Base-by-base conservation (phyloP, 2,113 vertebrate species). In the Odontesthes bonariensis region DNA sequence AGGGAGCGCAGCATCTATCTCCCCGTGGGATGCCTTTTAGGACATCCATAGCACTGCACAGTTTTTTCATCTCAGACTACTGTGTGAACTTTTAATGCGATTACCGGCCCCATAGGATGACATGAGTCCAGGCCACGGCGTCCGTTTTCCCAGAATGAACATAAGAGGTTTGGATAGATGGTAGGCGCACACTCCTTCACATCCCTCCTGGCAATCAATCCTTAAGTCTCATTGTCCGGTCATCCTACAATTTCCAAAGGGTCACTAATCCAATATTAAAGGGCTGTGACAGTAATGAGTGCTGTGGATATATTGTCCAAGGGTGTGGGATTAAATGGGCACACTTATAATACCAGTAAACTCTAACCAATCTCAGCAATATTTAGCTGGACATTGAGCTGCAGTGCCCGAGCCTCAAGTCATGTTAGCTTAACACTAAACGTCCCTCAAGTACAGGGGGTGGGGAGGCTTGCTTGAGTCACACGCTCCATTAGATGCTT, bases 321-420 rank as follows among this genome's bases (percentile, higher is more conserved):
- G 64, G 81, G 57, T 67, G 78, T 68, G 2, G 55, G 75, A 90
- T 83, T 90, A 90, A 93, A 92, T 80, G 86, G 75, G 69, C 56
- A 57, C 86, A 81, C 66, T 92, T 92, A 91, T 55, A 60, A 89
- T 84, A 92, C 91, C 90, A 92, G 92, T 77, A 93, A 92, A 89
- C 83, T 80, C 64, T 2, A 81, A 81, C 83, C 93, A 93, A 93
- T 94, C 92, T 90, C 75, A 53, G 89, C 87, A 91, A 94, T 93
- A 93, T 92, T 93, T 89, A 51, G 79, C 76, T 35, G 89, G 92
- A 93, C 92, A 61, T 91, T 94, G 92, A 93, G 91, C 87, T 77
- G 86, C 84, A 85, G 83, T 64, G 87, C 66, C 75, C 56, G 82
- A 80, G 75, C 85, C 81, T 89, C 85, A 73, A 85, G 86, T 86